Conservation (phyloP, 2,888 invertebrate species). For the Biston betularia region DNA sequence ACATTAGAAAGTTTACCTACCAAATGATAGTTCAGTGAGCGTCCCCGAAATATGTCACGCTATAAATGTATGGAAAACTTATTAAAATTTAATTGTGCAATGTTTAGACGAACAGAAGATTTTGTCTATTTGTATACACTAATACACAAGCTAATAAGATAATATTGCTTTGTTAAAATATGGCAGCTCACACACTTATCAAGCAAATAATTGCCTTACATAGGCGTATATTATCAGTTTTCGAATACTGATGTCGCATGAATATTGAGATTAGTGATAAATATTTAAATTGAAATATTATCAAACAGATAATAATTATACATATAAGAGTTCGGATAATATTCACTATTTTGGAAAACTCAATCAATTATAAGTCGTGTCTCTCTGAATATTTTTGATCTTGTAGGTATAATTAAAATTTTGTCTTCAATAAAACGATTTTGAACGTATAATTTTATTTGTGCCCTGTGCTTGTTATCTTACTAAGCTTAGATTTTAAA, state of each 20-base stretch:
- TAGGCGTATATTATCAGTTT: slow-evolving; percentile 12
- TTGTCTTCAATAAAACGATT: neutral
- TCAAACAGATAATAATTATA: no score
- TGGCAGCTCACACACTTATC: slow-evolving; percentile 30
- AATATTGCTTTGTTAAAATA: slow-evolving; percentile 19
- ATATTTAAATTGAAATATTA: no score
- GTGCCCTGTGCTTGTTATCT: no score
- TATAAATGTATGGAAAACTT: neutral
- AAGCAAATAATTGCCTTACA: slow-evolving; percentile 3
- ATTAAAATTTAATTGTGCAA: slow-evolving; percentile 10
- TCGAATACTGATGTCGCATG: slow-evolving; percentile 2
- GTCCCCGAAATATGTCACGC: neutral
- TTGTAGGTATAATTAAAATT: no score
- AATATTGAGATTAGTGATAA: neutral
- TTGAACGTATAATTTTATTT: no score
- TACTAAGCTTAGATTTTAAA: no score
- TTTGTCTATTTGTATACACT: neutral
- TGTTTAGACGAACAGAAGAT: slow-evolving; percentile 4
- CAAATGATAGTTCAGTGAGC: neutral
- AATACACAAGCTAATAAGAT: slow-evolving; percentile 32
- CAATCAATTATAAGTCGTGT: no score
- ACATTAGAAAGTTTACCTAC: neutral
- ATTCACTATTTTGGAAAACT: no score
- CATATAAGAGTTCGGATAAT: no score
- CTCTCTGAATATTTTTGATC: no score